Base-by-base conservation (phyloP, 2,888 invertebrate species). In the Andrena bicolor region DNA sequence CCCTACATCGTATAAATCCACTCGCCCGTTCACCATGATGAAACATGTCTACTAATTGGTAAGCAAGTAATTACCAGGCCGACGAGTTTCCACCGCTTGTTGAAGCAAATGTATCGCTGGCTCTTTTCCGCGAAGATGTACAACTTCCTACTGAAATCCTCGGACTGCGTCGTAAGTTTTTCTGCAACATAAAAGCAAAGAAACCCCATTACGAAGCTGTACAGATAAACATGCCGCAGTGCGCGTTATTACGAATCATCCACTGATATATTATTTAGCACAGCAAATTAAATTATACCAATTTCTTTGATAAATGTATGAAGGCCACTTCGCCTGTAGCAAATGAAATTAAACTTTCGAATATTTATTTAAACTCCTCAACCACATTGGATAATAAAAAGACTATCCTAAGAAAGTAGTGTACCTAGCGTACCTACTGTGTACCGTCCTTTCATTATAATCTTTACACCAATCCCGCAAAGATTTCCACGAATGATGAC, bases 61-160 rank as follows among this genome's bases (percentile, higher is more conserved):
- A 70, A 70, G 66, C 74, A 61, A 84, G 75, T 88, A 88, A 88
- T 88, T 94, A 96, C 96, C 95, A 96, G 95, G 95, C 96, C 96
- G 90, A 97, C 96, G 92, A 97, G 95, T 94, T 96, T 96, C 95
- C 96, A 96, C 90, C 95, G 95, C 94, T 95, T 95, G 94, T 96
- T 96, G 96, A 97, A 97, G 95, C 97, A 97, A 92, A 97, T 95
- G 95, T 96, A 97, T 95, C 96, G 96, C 93, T 96, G 95, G 91
- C 96, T 96, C 93, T 96, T 95, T 94, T 96, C 96, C 92, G 96
- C 97, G 95, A 95, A 95, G 94, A 96, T 96, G 92, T 96, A 95
- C 91, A 96, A 94, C 91, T 95, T 96, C 92, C 95, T 94, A 89
- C 93, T 93, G 94, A 95, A 95, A 92, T 95, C 95, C 91, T 95